A percentile compares a stretch with the other conserved stretches of the same genome.
These are phyloP conservation scores for Orthosia cruda DNA, from an alignment of 2,888 invertebrate genomes.

Conservation along the genomic window DNA sequence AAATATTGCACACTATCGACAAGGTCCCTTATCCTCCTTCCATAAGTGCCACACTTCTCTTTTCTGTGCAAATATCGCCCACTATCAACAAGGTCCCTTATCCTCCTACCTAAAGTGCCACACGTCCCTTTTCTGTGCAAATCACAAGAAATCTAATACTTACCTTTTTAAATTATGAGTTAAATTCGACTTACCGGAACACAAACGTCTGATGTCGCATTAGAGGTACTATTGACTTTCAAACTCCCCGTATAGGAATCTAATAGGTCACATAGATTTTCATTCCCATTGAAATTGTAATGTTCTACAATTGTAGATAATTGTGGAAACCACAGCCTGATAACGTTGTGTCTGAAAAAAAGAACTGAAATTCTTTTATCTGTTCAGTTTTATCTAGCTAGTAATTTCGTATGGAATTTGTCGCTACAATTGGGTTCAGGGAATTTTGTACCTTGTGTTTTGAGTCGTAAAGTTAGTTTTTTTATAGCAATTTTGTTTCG, in stretches of 20 bases:
- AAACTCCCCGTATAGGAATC: constrained; percentile 74
- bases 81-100: too few relatives aligned
- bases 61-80: too few relatives aligned
- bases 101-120: too few relatives aligned
- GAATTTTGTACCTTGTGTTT: constrained; percentile 7
- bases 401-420: constrained; percentile 45
- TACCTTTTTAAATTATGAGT: too few relatives aligned
- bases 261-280: constrained; percentile 76
- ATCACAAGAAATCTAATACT: too few relatives aligned
- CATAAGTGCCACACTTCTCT: too few relatives aligned
- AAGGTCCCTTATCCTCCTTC: too few relatives aligned
- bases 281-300: constrained; percentile 65
- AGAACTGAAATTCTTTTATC: constrained; percentile 28
- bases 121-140: too few relatives aligned
- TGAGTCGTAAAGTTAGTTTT: not conserved
- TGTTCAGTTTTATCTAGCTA: constrained; percentile 32
- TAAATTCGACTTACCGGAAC: constrained; percentile 74
- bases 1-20: too few relatives aligned
- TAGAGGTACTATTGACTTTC: constrained; percentile 40
- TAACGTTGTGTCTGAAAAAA: constrained; percentile 75
- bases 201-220: constrained; percentile 66
- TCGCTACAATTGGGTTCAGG: not conserved
- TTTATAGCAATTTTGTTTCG: not conserved
- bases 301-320: constrained; percentile 80
- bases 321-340: constrained; percentile 82